These are phyloP conservation scores for Serilophus lunatus DNA, from an alignment of 2,113 vertebrate genomes.

Conservation along the genomic window DNA sequence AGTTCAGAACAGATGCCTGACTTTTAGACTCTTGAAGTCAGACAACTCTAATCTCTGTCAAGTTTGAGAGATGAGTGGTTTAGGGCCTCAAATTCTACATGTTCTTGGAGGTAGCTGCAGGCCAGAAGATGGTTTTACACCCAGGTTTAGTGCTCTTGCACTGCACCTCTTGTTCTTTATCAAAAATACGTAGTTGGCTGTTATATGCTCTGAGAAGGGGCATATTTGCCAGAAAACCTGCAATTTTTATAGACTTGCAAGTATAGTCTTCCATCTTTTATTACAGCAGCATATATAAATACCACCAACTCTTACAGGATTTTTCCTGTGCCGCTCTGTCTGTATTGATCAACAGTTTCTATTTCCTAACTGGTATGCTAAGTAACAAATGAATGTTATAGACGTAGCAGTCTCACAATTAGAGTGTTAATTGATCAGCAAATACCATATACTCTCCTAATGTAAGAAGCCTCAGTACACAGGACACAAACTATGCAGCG, in stretches of 20 bases:
- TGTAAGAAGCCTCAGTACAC: neutral
- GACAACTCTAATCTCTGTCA: neutral
- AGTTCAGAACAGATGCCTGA: conserved; percentile 2
- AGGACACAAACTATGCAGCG: neutral
- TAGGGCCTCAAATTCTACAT: neutral
- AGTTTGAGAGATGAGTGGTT: conserved; percentile 6
- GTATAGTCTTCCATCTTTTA: neutral
- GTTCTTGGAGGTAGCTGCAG: neutral
- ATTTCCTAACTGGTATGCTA: neutral
- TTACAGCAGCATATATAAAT: neutral
- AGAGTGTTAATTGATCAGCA: neutral
- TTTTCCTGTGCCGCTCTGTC: neutral
- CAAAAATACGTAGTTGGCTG: neutral
- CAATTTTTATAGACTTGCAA: neutral
- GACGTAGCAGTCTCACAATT: neutral
- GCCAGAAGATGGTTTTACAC: neutral
- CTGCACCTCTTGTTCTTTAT: neutral
- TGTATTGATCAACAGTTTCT: neutral
- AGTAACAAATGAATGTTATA: neutral
- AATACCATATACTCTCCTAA: neutral
- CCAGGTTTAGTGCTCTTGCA: neutral
- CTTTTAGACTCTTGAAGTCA: conserved; percentile 39
- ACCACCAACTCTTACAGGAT: neutral
- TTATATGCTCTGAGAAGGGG: neutral
- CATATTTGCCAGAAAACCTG: neutral